These are phyloP conservation scores for Geococcyx californianus DNA, from an alignment of 2,113 vertebrate genomes.

Conservation along the genomic window DNA sequence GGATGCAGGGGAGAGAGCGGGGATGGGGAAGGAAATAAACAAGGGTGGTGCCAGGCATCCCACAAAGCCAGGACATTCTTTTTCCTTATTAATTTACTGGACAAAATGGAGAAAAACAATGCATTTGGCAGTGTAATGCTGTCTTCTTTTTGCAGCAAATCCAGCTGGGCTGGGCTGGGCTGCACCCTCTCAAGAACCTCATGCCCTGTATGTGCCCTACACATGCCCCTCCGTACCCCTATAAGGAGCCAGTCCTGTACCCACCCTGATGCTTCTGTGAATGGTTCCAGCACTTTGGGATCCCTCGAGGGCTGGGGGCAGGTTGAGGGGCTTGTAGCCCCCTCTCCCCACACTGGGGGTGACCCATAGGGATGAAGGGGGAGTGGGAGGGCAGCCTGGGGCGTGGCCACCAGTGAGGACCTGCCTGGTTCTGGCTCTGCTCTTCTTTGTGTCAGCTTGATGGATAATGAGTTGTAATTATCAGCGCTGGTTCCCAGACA, in stretches of 20 bases:
- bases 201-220: background rate
- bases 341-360: background rate
- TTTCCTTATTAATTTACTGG: background rate
- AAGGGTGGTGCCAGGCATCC: background rate
- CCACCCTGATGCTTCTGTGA: background rate
- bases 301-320: background rate
- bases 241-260: background rate
- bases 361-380: background rate
- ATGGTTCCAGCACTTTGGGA: accelerated
- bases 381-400: background rate
- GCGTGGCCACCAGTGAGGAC: background rate
- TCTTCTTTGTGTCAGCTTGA: background rate
- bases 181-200: accelerated
- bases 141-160: background rate
- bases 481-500: background rate
- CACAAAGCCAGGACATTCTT: background rate
- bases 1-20: background rate
- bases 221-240: background rate
- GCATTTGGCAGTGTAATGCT: background rate
- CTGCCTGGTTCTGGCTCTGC: background rate
- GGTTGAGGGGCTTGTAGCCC: background rate
- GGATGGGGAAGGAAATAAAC: background rate
- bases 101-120: background rate
- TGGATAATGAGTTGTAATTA: conserved; percentile 62
- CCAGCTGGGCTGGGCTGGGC: background rate